Conservation (phyloP, 2,888 invertebrate species). For the Catocala nupta region DNA sequence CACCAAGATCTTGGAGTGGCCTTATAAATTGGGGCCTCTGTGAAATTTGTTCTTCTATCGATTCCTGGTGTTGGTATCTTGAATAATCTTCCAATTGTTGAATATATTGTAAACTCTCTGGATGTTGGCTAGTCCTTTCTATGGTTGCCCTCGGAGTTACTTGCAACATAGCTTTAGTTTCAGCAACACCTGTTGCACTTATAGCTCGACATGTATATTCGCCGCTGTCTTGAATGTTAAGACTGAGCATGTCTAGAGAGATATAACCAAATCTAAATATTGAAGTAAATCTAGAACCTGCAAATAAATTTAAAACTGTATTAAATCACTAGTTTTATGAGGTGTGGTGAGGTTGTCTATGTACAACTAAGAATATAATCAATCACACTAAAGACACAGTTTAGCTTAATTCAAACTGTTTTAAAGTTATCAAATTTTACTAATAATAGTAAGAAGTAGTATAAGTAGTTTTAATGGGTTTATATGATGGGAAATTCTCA, state of each 20-base stretch:
- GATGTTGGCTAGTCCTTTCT: constrained; percentile 96
- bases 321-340: too few species aligned
- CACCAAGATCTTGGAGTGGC: constrained; percentile 94
- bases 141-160: constrained; percentile 94
- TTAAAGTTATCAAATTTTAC: too few species aligned
- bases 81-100: constrained; percentile 96
- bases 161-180: constrained; percentile 93
- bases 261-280: constrained; percentile 99
- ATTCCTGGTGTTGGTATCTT: constrained; percentile 94
- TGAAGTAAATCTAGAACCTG: constrained; percentile 98
- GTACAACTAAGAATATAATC: too few species aligned
- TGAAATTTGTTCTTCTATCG: constrained; percentile 92
- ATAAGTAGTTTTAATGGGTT: too few species aligned
- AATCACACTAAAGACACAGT: too few species aligned
- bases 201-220: constrained; percentile 96
- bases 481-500: too few species aligned
- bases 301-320: constrained; percentile 40
- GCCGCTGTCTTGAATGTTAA: constrained; percentile 94
- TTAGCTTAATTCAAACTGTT: too few species aligned
- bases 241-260: constrained; percentile 95
- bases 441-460: too few species aligned
- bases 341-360: too few species aligned
- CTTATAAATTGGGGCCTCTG: constrained; percentile 96
- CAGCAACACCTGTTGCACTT: constrained; percentile 95
- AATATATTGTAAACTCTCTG: constrained; percentile 96